Evolutionary conservation across 2,113 vertebrate species (phyloP), one percentile per base, ranked within the genome.

Genomic region (Solea senegalensis): DNA sequence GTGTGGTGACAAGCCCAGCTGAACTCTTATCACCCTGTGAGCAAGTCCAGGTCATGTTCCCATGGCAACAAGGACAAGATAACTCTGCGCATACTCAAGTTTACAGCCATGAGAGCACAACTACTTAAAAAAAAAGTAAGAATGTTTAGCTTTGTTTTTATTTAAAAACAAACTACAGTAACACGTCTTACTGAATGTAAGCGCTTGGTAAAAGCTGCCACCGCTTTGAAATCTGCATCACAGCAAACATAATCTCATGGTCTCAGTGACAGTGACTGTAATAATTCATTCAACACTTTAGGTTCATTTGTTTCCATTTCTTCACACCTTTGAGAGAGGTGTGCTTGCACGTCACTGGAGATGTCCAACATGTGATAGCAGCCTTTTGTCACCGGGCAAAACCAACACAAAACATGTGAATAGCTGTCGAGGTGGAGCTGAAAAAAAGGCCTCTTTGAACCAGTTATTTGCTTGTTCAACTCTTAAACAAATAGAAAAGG

Each of bases 371-470:
- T 27, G 13, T 46, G 26, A 77, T 9, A 60, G 13, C 43, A 54
- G 26, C 44, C 64, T 81, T 76, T 79, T 86, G 40, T 15, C 2
- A 39, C 14, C 34, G 59, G 13, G 16, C 55, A 84, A 34, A 34
- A 69, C 68, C 49, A 64, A 80, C 53, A 69, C 63, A 56, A 54
- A 59, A 56, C 43, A 8, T 26, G 48, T 74, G 69, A 76, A 81
- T 73, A 72, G 66, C 11, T 48, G 63, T 45, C 1, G n/a, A 62
- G 61, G 65, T 73, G 64, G 51, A 69, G 65, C 40, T 15, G 7
- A 74, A 55, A 50, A 50, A 50, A 62, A 4, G 3, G 10, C 45
- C 26, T 60, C 78, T 80, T 65, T 81, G 61, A 73, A 70, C n/a
- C 52, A 15, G 65, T 69, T 56, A 72, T 63, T 53, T 40, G 58